Conservation (phyloP, 2,888 invertebrate genomes). For the Tinea semifulvella region DNA sequence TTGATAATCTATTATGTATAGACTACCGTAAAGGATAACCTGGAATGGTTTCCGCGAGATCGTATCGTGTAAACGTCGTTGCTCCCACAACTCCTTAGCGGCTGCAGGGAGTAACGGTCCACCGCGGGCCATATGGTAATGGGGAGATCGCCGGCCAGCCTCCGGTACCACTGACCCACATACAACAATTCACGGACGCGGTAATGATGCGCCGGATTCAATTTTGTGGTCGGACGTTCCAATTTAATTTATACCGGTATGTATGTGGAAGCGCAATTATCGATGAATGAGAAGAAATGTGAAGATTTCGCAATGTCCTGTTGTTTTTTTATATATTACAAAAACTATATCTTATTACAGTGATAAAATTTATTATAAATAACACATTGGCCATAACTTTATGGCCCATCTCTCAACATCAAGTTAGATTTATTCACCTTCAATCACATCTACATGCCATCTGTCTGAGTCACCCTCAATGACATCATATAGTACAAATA, state of each 20-base stretch:
- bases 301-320: no score
- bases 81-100: slow-evolving; percentile 12
- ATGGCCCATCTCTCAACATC: no score
- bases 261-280: not conserved
- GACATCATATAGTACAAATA: not conserved
- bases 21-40: slow-evolving; percentile 10
- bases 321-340: no score
- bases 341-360: no score
- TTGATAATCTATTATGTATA: not conserved
- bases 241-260: not conserved
- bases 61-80: not conserved
- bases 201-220: slow-evolving; percentile 37
- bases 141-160: slow-evolving; percentile 30
- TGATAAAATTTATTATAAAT: no score
- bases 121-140: slow-evolving; percentile 51
- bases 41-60: slow-evolving; percentile 4
- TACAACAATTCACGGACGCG: slow-evolving; percentile 29
- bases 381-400: no score
- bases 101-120: slow-evolving; percentile 48
- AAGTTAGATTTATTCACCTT: not conserved
- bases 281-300: no score
- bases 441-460: not conserved
- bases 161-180: slow-evolving; percentile 58
- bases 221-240: slow-evolving; percentile 6
- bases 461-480: not conserved